Evolutionary conservation across 2,113 vertebrate genomes (phyloP).

Genomic region (Triplophysa siluroides): DNA sequence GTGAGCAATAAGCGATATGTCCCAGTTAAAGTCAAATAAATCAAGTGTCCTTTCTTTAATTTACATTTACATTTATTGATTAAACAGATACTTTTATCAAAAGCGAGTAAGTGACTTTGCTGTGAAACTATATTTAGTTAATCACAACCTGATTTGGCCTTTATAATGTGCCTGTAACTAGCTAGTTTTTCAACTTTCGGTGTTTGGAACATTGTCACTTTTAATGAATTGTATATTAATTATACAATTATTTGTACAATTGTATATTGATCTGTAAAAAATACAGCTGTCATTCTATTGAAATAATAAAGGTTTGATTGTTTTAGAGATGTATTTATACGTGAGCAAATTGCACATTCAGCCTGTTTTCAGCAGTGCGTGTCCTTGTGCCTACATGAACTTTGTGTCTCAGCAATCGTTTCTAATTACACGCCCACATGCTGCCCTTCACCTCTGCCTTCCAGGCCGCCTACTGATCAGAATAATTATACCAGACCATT

Average conservation of each 20-base stretch:
- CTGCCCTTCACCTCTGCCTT: background rate
- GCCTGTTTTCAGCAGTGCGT: background rate
- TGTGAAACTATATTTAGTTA: background rate
- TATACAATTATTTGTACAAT: background rate
- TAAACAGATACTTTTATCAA: too few species aligned
- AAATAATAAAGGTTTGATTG: too few species aligned
- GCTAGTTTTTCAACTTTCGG: background rate
- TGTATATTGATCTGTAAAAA: constrained; percentile 23
- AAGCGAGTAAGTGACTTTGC: too few species aligned
- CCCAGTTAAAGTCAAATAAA: too few species aligned
- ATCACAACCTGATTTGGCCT: background rate
- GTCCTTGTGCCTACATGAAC: too few species aligned
- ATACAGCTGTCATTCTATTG: background rate
- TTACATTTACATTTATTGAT: too few species aligned
- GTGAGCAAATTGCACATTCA: too few species aligned
- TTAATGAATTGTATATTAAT: constrained; percentile 7
- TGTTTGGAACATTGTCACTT: background rate
- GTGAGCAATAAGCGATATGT: too few species aligned
- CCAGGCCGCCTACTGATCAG: background rate
- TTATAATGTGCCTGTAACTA: background rate
- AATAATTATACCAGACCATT: background rate
- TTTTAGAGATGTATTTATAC: too few species aligned
- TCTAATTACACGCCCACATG: background rate
- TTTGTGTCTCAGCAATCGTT: background rate
- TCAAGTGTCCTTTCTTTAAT: too few species aligned